phyloP scores from a whole-genome alignment of 2,797 vertebrate species.

The Megaceryle alcyon region DNA sequence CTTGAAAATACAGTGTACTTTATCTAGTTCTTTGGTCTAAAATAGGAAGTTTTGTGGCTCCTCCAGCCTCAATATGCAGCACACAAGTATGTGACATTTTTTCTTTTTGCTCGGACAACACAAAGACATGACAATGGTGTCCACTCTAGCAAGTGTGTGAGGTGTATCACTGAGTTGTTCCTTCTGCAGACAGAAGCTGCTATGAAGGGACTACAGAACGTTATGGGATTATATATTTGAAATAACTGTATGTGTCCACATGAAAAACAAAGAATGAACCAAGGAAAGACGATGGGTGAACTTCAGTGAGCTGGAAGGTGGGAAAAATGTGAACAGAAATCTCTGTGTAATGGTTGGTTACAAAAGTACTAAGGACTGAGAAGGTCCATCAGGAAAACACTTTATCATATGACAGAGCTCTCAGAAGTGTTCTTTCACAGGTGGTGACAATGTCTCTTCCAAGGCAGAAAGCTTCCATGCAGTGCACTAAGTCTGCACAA shows the following conservation, averaged over 20 bases:
- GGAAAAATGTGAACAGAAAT: neutral
- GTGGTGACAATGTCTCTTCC: neutral
- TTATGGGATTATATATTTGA: neutral
- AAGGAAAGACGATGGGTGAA: neutral
- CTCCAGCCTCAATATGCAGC: neutral
- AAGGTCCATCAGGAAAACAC: neutral
- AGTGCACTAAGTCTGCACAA: neutral
- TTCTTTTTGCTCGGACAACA: neutral
- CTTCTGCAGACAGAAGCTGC: neutral
- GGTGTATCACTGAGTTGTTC: neutral
- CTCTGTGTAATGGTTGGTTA: neutral
- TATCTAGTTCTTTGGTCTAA: neutral
- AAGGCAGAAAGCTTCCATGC: neutral
- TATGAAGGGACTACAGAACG: neutral
- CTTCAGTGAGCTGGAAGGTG: neutral
- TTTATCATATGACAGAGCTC: neutral
- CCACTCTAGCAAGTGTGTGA: neutral
- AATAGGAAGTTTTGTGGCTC: neutral
- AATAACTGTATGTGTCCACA: neutral
- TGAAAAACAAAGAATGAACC: neutral
- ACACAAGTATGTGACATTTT: neutral
- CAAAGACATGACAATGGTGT: neutral
- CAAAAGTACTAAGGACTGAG: neutral
- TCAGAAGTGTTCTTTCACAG: neutral
- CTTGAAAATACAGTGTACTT: neutral